phyloP scores from a whole-genome alignment of 2,113 vertebrate genomes.

The Cyprinodon brontotheroides region DNA sequence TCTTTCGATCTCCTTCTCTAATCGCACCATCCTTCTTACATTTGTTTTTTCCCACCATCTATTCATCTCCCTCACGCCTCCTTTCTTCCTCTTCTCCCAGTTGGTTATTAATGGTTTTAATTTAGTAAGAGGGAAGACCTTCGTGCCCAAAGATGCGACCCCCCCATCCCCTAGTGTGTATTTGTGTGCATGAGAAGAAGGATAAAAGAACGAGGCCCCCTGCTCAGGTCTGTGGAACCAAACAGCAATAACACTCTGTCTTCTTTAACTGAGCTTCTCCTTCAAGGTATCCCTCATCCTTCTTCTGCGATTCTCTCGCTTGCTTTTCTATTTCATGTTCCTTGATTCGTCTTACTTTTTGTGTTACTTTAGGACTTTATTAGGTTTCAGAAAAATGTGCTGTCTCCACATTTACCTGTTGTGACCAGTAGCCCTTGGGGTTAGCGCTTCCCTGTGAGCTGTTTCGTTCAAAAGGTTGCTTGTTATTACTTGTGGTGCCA shows the following conservation, averaged over 20 bases:
- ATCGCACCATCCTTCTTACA: slow-evolving; percentile 17
- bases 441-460: background rate
- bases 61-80: slow-evolving; percentile 38
- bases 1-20: slow-evolving; percentile 50
- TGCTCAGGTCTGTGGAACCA: slow-evolving; percentile 56
- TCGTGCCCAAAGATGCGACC: slow-evolving; percentile 79
- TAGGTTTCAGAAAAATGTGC: background rate
- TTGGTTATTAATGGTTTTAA: slow-evolving; percentile 94
- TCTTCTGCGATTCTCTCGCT: slow-evolving; percentile 33
- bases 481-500: slow-evolving; percentile 28
- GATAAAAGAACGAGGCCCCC: slow-evolving; percentile 17
- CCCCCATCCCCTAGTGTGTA: slow-evolving; percentile 65
- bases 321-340: slow-evolving; percentile 23
- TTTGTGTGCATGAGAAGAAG: slow-evolving; percentile 54
- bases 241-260: slow-evolving; percentile 77
- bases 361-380: background rate
- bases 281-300: slow-evolving; percentile 65
- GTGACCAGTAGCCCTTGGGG: background rate
- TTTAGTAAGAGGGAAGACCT: slow-evolving; percentile 83
- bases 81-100: slow-evolving; percentile 58
- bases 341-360: slow-evolving; percentile 10
- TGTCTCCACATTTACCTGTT: slow-evolving; percentile 6
- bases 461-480: slow-evolving; percentile 19
- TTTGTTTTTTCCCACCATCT: slow-evolving; percentile 17
- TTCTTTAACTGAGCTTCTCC: slow-evolving; percentile 78